Evolutionary conservation across 2,888 invertebrate species (phyloP), one percentile per base, ranked within the genome.

Genomic region (Ashinkailepas kermadecensis): DNA sequence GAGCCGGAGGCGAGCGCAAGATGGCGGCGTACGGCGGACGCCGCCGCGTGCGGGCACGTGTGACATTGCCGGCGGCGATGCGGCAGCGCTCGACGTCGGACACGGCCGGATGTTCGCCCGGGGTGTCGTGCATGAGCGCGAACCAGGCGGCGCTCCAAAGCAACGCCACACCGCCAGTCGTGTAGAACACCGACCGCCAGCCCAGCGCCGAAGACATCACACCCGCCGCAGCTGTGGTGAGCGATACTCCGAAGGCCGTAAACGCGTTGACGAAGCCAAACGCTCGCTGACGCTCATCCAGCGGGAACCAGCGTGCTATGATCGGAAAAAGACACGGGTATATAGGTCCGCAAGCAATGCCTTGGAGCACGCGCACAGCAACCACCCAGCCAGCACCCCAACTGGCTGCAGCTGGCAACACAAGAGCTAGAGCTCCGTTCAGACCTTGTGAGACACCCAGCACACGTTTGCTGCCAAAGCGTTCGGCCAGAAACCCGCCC

Each of bases 281-380:
- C 13, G 25, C 79, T 0, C 58, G 57, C 58, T 79, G 79, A 7
- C 79, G 79, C 58, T 79, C 79, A 58, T 79, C 58, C 13, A 25
- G 58, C 23, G 79, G 79, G 59, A 79, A 79, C 79, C 79, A 79
- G 79, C 79, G 79, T 25, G 79, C 79, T 23, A 79, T 25, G 58
- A 79, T 58, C 23, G 79, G 79, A 9, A 79, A 58, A 23, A 79
- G 57, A 15, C 79, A 57, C 23, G 79, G 79, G 79, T 79, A 58
- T 13, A 79, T 25, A 58, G 79, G 79, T 12, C 79, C 79, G 25
- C 58, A 57, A 25, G 18, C 23, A 15, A 79, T 2, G 23, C 79
- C 79, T 23, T 58, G 79, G 13, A 79, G 23, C 4, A 79, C 12
- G 15, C 79, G 58, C 58, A 58, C 79, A 12, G 25, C 79, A 3